phyloP scores from a whole-genome alignment of 2,113 vertebrate species.

The Sialia sialis region DNA sequence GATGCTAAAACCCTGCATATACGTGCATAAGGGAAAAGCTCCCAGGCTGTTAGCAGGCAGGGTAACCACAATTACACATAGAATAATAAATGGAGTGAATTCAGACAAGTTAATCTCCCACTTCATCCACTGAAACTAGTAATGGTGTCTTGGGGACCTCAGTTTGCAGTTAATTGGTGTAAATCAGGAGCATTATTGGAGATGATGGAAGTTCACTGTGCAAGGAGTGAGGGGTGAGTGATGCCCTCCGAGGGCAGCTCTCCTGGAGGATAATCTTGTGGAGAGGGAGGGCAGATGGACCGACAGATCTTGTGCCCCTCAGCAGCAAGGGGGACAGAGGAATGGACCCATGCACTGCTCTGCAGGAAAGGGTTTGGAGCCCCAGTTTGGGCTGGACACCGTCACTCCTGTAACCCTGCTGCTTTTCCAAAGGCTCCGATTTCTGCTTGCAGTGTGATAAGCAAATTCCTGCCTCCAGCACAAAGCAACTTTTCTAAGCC shows the following conservation, averaged over 20 bases:
- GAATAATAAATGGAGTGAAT: constrained; percentile 39
- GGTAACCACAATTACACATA: constrained; percentile 3
- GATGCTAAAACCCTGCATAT: fast-evolving
- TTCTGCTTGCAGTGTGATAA: neutral
- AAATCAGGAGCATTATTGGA: neutral
- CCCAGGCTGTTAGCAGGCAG: neutral
- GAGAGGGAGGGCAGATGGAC: neutral
- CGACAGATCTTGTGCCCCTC: neutral
- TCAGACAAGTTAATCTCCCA: constrained; percentile 54
- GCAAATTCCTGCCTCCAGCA: neutral
- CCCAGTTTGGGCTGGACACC: neutral
- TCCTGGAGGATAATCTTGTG: neutral
- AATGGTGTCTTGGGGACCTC: constrained; percentile 20
- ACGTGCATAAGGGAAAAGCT: neutral
- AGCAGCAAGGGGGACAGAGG: fast-evolving
- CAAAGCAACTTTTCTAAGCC: neutral
- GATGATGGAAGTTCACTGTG: neutral
- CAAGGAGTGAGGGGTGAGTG: neutral
- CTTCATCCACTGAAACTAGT: constrained; percentile 21
- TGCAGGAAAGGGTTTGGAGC: neutral
- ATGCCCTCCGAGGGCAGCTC: neutral
- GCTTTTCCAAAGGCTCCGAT: neutral
- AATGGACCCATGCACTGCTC: fast-evolving
- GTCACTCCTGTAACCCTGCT: neutral
- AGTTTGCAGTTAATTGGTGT: constrained; percentile 17